Evolutionary conservation across 1,140 invertebrate genomes (phyloP).

Genomic region (Asobara japonica): DNA sequence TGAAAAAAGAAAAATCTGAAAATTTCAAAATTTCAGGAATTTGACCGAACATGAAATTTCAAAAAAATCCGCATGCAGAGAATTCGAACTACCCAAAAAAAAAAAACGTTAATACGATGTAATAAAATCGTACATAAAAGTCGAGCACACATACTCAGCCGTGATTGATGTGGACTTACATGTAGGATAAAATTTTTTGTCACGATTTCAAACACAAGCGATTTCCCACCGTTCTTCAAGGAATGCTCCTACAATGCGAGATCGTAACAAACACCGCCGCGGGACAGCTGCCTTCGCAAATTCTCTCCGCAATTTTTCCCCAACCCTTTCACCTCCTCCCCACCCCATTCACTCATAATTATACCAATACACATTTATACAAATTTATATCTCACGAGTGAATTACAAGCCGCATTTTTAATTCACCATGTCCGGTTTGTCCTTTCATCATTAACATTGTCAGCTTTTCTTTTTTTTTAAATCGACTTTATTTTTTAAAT

Average conservation of each 20-base stretch:
- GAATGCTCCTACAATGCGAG: constrained; percentile 6
- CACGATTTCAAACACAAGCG: background rate
- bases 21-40: no score
- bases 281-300: constrained; percentile 9
- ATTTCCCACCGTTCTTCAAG: background rate
- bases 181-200: constrained; percentile 14
- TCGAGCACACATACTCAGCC: background rate
- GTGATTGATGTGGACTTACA: background rate
- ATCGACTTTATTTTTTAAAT: no score
- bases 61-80: no score
- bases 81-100: no score
- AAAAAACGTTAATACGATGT: background rate
- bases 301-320: background rate
- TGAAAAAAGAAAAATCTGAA: no score
- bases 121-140: constrained; percentile 7
- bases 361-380: constrained; percentile 9
- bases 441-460: constrained; percentile 4
- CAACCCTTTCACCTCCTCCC: background rate
- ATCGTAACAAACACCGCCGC: background rate
- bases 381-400: constrained; percentile 7
- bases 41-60: no score
- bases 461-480: no score
- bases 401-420: background rate
- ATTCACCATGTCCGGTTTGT: background rate
- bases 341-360: background rate